Base-by-base conservation (phyloP, 1,140 invertebrate genomes). In the Panagrolaimus sp. region DNA sequence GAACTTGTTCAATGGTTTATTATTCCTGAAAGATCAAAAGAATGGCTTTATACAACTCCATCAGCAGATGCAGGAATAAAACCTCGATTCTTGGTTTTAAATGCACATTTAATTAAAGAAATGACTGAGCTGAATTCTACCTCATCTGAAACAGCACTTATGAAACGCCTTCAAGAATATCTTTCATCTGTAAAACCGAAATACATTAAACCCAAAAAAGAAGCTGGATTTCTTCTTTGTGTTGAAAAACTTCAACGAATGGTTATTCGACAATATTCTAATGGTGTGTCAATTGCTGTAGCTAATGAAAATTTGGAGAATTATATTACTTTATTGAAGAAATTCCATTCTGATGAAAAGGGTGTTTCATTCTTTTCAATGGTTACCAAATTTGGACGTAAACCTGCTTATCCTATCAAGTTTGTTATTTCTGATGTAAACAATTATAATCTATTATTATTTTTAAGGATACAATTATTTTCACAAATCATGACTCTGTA, bases 1-100 rank as follows among this genome's bases (percentile, higher is more conserved):
- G 72, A 74, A 75, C 57, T 75, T 25, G 76, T 38, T 63, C 43
- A 75, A 23, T 75, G 72, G 73, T n/a, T 74, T 5, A 14, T 25
- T 14, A 31, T 74, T 16, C 67, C 72, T 8, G 63, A 47, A 9
- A 27, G 23, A 23, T 43, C 57, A 16, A 11, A 31, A 20, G 72
- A 74, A 72, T 48, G 57, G 74, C 74, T 74, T 8, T 75, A 47
- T 48, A 47, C 61, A 11, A 65, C 46, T 7, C 73, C 72, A 9
- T 69, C 27, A 8, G 5, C 38, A 3, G 69, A 70, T 23, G n/a
- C 64, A 14, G 46, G 51, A 16, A 64, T 65, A 14, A 64, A 76
- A 43, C 73, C 73, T 8, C 74, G 64, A 45, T 74, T 74, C 44
- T 66, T 74, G 62, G 51, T 66, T 48, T 63, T 74, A 27, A 72